Evolutionary conservation across 1,140 invertebrate genomes (phyloP).

Genomic region (Cydia pomonella): DNA sequence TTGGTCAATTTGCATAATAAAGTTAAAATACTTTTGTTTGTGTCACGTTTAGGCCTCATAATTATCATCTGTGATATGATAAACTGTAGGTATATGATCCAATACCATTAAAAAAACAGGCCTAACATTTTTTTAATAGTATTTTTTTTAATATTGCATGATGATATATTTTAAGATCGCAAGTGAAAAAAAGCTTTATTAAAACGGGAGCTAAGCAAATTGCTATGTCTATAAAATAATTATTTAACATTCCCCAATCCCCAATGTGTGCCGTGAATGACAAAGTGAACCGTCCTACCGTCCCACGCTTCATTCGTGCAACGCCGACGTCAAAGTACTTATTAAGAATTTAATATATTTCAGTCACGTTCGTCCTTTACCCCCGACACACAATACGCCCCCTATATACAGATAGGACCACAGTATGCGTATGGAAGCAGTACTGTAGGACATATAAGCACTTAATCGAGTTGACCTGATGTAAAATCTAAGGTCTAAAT

Average conservation of each 20-base stretch:
- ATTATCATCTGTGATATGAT: too few species aligned
- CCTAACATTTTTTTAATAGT: too few species aligned
- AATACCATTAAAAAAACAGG: too few species aligned
- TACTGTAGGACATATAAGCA: not conserved
- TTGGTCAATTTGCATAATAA: too few species aligned
- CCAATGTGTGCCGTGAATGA: not conserved
- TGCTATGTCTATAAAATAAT: not conserved
- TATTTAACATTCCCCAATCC: not conserved
- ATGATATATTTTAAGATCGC: too few species aligned
- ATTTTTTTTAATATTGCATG: too few species aligned
- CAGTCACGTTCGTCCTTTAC: slow-evolving; percentile 9
- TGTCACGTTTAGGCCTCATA: too few species aligned
- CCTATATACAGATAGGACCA: not conserved
- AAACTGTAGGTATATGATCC: too few species aligned
- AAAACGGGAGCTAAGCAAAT: not conserved
- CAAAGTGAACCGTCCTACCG: not conserved
- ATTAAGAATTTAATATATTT: slow-evolving; percentile 25
- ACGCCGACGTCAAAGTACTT: not conserved
- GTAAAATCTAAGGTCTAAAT: too few species aligned
- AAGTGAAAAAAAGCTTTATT: not conserved
- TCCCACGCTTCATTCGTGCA: not conserved
- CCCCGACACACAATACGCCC: slow-evolving; percentile 21
- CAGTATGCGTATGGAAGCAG: not conserved
- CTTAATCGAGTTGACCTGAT: not conserved
- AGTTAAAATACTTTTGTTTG: too few species aligned